Evolutionary conservation across 2,797 vertebrate genomes (phyloP).

Genomic region (Vespertilio murinus): DNA sequence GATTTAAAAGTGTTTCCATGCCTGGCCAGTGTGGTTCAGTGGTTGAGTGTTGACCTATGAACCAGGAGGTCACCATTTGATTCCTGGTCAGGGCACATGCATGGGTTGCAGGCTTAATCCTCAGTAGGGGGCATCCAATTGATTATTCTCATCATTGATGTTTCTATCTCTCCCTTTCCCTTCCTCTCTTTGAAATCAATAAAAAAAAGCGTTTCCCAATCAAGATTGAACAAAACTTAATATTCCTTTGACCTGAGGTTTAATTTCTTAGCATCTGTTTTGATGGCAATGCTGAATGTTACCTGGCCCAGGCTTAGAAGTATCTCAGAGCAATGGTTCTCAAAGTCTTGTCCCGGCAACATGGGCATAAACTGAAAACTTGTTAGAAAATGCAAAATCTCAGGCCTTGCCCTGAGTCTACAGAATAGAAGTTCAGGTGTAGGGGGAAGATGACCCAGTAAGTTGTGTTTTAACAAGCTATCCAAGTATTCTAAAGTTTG

Average conservation of each 20-base stretch:
- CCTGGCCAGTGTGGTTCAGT: too few species aligned
- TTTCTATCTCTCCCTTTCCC: too few species aligned
- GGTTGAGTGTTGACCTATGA: too few species aligned
- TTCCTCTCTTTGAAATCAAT: too few species aligned
- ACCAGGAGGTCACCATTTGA: too few species aligned
- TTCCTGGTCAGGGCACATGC: too few species aligned
- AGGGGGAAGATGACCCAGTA: too few species aligned
- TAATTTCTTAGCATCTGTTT: background rate
- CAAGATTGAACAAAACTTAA: background rate
- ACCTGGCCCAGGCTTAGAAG: too few species aligned
- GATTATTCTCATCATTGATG: too few species aligned
- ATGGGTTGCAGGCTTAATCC: too few species aligned
- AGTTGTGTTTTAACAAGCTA: background rate
- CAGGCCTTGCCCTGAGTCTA: background rate
- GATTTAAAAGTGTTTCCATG: background rate
- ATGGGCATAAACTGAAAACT: background rate
- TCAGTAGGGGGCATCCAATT: too few species aligned
- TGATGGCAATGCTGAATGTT: background rate
- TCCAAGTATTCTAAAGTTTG: background rate
- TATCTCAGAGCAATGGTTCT: background rate
- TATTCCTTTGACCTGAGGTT: background rate
- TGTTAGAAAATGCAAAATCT: background rate
- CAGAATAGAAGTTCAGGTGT: background rate
- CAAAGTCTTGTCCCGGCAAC: background rate
- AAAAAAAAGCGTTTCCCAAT: background rate